Conservation (phyloP, 2,888 invertebrate genomes). For the Alentia gelatinosa region DNA sequence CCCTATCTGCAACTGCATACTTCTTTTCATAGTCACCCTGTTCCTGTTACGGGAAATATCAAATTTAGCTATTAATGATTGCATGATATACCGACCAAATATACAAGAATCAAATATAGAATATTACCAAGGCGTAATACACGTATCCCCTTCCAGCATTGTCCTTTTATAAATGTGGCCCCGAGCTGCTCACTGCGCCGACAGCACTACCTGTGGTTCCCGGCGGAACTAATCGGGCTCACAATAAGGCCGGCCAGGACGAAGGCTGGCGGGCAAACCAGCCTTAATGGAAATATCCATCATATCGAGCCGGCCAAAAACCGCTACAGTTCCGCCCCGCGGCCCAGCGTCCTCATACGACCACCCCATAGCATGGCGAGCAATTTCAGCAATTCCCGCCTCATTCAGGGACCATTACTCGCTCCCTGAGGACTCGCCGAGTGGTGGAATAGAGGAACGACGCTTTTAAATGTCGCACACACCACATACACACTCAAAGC, state of each 20-base stretch:
- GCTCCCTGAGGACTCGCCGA: background rate
- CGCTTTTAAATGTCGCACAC: background rate
- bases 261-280: background rate
- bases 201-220: conserved; percentile 4
- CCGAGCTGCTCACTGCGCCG: background rate
- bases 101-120: too few relatives aligned
- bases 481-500: too few relatives aligned
- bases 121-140: too few relatives aligned
- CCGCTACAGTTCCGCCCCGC: background rate
- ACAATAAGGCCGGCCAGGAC: background rate
- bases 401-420: conserved; percentile 7
- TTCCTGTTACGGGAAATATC: too few relatives aligned
- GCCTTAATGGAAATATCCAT: conserved; percentile 29
- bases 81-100: too few relatives aligned
- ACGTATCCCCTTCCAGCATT: too few relatives aligned
- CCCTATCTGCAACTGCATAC: too few relatives aligned
- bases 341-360: background rate
- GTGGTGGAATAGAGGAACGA: background rate
- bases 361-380: background rate
- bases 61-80: too few relatives aligned
- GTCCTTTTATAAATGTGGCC: background rate
- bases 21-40: too few relatives aligned
- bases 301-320: conserved; percentile 12
- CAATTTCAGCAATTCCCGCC: conserved; percentile 19
- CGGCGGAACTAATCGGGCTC: background rate